A percentile compares a stretch with the other conserved stretches of the same genome.
Evolutionary conservation across 2,888 invertebrate genomes (phyloP).

Genomic region (Drosophila ezoana): DNA sequence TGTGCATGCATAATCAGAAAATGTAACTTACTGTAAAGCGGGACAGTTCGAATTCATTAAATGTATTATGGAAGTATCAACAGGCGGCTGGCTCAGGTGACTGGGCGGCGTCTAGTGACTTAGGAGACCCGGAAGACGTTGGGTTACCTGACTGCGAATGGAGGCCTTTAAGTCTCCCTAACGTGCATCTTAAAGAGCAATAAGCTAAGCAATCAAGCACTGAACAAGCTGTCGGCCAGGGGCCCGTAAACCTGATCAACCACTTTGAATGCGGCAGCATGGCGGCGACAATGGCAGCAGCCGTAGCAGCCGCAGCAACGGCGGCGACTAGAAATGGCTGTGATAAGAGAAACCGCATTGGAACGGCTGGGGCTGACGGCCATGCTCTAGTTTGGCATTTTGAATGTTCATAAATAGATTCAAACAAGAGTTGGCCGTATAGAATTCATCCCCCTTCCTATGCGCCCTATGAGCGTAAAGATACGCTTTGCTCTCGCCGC

Average conservation of each 20-base stretch:
- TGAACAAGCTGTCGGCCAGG: conserved; percentile 19
- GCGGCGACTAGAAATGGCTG: conserved; percentile 50
- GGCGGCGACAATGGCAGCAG: conserved; percentile 65
- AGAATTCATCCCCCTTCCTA: conserved; percentile 52
- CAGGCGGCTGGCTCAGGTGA: conserved; percentile 18
- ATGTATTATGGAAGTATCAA: conserved; percentile 40
- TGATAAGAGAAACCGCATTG: conserved; percentile 63
- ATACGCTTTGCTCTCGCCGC: conserved; percentile 9
- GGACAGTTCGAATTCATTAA: conserved; percentile 42
- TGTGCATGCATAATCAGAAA: conserved; percentile 59
- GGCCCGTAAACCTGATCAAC: conserved; percentile 73
- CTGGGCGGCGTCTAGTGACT: not conserved
- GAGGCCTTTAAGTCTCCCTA: conserved; percentile 32
- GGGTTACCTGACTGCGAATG: conserved; percentile 19
- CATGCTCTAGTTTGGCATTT: conserved; percentile 46
- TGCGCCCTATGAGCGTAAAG: too few relatives aligned
- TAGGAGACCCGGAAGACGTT: conserved; percentile 6
- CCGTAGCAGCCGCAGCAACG: conserved; percentile 4
- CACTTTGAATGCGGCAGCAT: conserved; percentile 62
- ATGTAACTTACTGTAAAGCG: conserved; percentile 22
- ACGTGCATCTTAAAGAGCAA: conserved; percentile 38
- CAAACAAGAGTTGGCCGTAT: conserved; percentile 48
- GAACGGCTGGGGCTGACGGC: conserved; percentile 37
- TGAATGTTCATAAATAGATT: conserved; percentile 62
- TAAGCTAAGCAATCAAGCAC: conserved; percentile 37